Base-by-base conservation (phyloP, 2,888 invertebrate genomes). In the Nomada ruficornis region DNA sequence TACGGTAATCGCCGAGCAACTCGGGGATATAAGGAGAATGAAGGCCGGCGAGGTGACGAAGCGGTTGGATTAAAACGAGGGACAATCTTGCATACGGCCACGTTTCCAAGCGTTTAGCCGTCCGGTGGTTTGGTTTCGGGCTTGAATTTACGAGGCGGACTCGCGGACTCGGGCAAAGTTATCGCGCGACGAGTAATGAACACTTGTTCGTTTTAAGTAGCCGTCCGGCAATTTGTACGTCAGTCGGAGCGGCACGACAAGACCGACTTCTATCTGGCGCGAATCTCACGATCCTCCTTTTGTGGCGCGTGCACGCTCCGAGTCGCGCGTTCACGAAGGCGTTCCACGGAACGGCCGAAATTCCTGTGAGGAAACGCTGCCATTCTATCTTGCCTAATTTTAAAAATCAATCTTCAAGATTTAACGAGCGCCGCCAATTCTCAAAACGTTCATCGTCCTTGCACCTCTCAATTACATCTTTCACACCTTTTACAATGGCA, bases 131-230 rank as follows among this genome's bases (percentile, higher is more conserved):
- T 13, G 20, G 67, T 81, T 82, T 82, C 74, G 81, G 67, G 62
- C 47, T 9, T 67, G 74, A 57, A 80, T 82, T 80, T 82, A 81
- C 81, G 81, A 74, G 69, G 70, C 54, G 83, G 20, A 42, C 54
- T 20, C 72, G 63, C 23, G 54, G 69, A 52, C 74, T n/a, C 81
- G 55, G 36, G 64, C 77, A 83, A 77, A 83, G 71, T 76, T 82
- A 82, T 83, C 82, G 68, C 72, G 50, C 9, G 4, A 10, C 63
- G 59, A 57, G 82, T 82, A 83, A 83, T 82, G 82, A 82, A 82
- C 73, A 62, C 77, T 83, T 83, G 77, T 83, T 77, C 82, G 77
- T 83, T 83, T 83, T 83, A 83, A 83, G 83, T 82, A 76, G 83
- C 83, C 77, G 84, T 84, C 75, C 65, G 26, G 76, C 84, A 81